Conservation (phyloP, 2,113 vertebrate genomes). For the Carettochelys insculpta region DNA sequence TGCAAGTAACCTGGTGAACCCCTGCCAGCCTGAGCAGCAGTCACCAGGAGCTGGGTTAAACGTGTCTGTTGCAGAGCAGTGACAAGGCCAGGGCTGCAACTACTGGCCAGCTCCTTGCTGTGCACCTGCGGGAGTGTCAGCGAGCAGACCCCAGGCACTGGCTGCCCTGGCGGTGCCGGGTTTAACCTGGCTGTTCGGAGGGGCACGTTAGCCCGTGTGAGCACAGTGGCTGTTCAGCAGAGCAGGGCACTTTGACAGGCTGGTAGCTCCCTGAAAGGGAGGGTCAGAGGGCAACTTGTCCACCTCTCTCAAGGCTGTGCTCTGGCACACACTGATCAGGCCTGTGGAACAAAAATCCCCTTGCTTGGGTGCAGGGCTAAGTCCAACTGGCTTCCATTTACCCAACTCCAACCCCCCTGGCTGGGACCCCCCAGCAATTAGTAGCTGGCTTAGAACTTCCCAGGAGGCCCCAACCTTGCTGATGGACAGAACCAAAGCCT, state of each 20-base stretch:
- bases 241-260: neutral
- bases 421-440: no score
- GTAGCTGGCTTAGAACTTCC: neutral
- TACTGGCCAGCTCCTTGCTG: no score
- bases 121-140: neutral
- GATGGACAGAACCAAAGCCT: neutral
- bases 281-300: neutral
- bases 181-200: neutral
- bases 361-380: neutral
- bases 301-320: neutral
- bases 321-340: neutral
- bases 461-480: neutral
- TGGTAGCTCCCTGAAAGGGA: neutral
- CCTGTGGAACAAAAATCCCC: neutral
- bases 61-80: neutral
- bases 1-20: neutral
- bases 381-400: no score
- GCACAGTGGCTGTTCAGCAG: neutral
- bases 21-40: neutral
- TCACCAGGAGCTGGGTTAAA: neutral
- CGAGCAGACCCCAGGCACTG: no score
- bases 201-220: neutral
- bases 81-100: neutral
- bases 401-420: no score
- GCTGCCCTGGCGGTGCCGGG: no score